Base-by-base conservation (phyloP, 2,113 vertebrate species). In the Pteronura brasiliensis region DNA sequence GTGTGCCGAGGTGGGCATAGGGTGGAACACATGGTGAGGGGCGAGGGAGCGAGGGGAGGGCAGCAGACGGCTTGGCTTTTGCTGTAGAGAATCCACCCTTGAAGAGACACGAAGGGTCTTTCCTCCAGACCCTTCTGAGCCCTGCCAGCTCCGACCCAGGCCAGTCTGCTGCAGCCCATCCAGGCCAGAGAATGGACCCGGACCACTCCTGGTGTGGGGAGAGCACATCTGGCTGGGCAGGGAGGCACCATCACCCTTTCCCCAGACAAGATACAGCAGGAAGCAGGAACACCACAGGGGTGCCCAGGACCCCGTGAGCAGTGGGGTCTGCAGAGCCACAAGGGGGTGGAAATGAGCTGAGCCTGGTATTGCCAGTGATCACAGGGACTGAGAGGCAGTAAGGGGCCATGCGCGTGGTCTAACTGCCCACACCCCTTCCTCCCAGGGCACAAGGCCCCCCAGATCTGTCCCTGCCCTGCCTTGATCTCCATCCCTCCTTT, bases 401-500 rank as follows among this genome's bases (percentile, higher is more conserved):
- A 12, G 36, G 36, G 49, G 39, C 61, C 6, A 0, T 44, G 7
- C 8, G 8, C 72, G 5, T 15, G 4, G 2, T 42, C 88, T 83
- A 27, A 11, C 55, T 27, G 36, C 20, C 69, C 34, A 4, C 5
- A 11, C 13, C 25, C 36, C 49, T 76, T 80, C 55, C 39, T 79
- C 34, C 21, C 17, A 61, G 47, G 59, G n/a, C 82, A 39, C 6
- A 27, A 47, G 74, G 36, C 57, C 3, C 57, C 47, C 61, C 57
- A 18, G 42, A n/a, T 49, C 77, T 77, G 83, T 55, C 12, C 34
- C 23, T n/a, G 8, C n/a, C 67, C 67, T 23, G 29, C 79, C 93
- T 96, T 20, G 36, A 23, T 59, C 39, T 69, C 81, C 31, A 1
- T n/a, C 31, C 93, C 52, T 84, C 93, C 52, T 72, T 49, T 59